Evolutionary conservation across 2,888 invertebrate species (phyloP).

Genomic region (Clepsis dumicolana): DNA sequence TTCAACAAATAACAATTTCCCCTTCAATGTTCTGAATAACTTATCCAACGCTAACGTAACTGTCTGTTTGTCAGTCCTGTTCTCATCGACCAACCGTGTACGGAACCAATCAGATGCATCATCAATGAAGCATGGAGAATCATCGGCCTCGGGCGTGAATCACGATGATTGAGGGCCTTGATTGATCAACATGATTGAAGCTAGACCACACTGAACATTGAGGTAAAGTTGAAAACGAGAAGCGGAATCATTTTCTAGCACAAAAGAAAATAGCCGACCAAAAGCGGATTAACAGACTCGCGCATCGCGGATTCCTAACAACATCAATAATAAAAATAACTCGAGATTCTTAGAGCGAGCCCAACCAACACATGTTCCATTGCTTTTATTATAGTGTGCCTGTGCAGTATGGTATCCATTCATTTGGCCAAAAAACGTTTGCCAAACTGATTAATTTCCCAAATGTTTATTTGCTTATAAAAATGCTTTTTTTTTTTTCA

Average conservation of each 20-base stretch:
- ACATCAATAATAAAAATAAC: neutral
- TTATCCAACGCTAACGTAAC: slow-evolving; percentile 11
- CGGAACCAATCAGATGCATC: slow-evolving; percentile 24
- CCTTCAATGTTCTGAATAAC: too few species aligned
- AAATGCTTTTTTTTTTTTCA: too few species aligned
- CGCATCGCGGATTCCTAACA: neutral
- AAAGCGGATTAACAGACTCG: neutral
- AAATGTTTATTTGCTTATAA: too few species aligned
- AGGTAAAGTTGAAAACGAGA: neutral
- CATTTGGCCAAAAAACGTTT: too few species aligned
- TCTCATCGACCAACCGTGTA: neutral
- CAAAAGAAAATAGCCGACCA: slow-evolving; percentile 1
- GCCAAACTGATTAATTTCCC: too few species aligned
- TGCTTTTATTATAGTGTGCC: too few species aligned
- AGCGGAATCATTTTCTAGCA: neutral
- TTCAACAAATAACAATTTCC: too few species aligned
- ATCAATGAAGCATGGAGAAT: slow-evolving; percentile 22
- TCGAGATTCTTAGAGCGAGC: neutral
- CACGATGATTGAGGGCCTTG: slow-evolving; percentile 24
- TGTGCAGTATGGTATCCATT: too few species aligned
- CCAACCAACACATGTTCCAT: too few species aligned
- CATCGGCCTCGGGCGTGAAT: slow-evolving; percentile 17
- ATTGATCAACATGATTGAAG: slow-evolving; percentile 6
- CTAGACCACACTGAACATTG: neutral
- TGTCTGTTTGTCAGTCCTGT: slow-evolving; percentile 11